phyloP scores from a whole-genome alignment of 2,888 invertebrate species.

The Drosophila affinis region DNA sequence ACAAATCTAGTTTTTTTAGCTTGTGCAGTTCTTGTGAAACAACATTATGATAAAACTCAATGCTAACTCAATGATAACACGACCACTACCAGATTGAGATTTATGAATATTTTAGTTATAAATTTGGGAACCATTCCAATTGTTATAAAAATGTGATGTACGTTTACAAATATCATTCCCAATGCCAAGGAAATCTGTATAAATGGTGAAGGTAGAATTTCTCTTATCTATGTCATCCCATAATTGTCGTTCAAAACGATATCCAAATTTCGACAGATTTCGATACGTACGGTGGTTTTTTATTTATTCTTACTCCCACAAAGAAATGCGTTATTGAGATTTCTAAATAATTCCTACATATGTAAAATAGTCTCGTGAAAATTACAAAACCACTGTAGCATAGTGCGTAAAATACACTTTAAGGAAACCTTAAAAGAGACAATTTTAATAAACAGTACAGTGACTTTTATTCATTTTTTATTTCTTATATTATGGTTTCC shows the following conservation, averaged over 20 bases:
- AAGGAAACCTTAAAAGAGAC: too few species aligned
- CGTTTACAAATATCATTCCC: too few species aligned
- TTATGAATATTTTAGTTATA: slow-evolving; percentile 85
- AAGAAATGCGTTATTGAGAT: slow-evolving; percentile 60
- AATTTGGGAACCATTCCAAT: slow-evolving; percentile 90
- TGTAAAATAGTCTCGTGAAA: too few species aligned
- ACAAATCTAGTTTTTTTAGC: slow-evolving; percentile 91
- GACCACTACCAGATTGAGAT: slow-evolving; percentile 65
- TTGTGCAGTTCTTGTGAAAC: slow-evolving; percentile 93
- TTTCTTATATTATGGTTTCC: too few species aligned
- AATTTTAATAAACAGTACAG: too few species aligned
- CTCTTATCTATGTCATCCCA: neutral
- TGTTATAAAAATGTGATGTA: slow-evolving; percentile 16
- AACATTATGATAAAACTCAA: slow-evolving; percentile 87
- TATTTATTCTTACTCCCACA: slow-evolving; percentile 87
- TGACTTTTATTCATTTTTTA: too few species aligned
- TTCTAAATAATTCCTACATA: too few species aligned
- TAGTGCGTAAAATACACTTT: too few species aligned
- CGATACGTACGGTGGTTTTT: slow-evolving; percentile 88
- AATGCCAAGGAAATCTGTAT: too few species aligned
- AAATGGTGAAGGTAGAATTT: slow-evolving; percentile 84
- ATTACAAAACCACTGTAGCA: too few species aligned
- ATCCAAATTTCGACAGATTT: slow-evolving; percentile 84
- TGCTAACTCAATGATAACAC: slow-evolving; percentile 76
- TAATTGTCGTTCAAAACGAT: slow-evolving; percentile 87